Evolutionary conservation across 2,113 vertebrate genomes (phyloP), one percentile per base, ranked within the genome.

Genomic region (Steatornis caripensis): DNA sequence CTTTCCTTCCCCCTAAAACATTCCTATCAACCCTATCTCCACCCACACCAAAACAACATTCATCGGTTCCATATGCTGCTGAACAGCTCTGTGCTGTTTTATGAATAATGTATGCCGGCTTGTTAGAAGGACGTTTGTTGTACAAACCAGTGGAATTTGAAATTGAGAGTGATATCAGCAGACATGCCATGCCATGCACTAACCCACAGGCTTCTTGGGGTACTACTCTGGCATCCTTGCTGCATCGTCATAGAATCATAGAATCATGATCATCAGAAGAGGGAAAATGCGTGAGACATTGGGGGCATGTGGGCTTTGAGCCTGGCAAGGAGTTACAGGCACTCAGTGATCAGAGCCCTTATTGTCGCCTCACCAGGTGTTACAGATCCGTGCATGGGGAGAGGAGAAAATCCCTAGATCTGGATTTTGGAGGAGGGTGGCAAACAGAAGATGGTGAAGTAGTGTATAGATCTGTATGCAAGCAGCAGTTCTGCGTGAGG

Each of bases 51-150:
- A 93, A 96, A 94, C 93, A 97, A 95, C 91, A 95, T 96, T 96
- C 95, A 93, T 96, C 45, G 9, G 94, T 93, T 97, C 96, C 96
- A 96, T 97, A 97, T 97, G 96, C 93, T 96, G 89, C 94, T 91
- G 94, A 96, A 94, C 77, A 94, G 89, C 89, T 96, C 84, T 95
- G 89, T 94, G 91, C 94, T 89, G 93, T 93, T 95, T 79, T 87
- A 96, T 97, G 95, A 97, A 96, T 97, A 96, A 97, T 97, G 95
- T 93, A 96, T 97, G 84, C 87, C 1, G 70, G 57, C 87, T 96
- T 95, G 84, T 89, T 97, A 89, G 87, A 85, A 94, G 53, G 94
- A 77, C 2, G 69, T 76, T 96, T 94, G 87, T 97, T 95, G 91
- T 96, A 95, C 91, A 94, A 94, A 96, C 91, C 93, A 90, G 84